A percentile compares a stretch with the other conserved stretches of the same genome.
These are phyloP conservation scores for Trilocha varians DNA, from an alignment of 2,888 invertebrate species.

Conservation along the genomic window DNA sequence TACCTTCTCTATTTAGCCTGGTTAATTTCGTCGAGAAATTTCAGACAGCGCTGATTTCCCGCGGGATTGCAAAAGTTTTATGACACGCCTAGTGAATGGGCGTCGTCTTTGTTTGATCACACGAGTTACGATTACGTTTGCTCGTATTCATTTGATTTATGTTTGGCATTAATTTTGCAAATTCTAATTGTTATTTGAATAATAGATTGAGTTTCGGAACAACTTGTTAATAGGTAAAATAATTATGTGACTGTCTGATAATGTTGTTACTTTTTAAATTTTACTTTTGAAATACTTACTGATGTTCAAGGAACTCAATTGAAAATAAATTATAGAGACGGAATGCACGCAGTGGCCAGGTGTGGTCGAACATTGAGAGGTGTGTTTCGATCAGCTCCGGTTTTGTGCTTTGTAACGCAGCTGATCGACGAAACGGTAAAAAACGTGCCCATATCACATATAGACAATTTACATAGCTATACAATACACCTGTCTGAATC, in stretches of 20 bases:
- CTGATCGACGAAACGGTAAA: not conserved
- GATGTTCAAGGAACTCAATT: not conserved
- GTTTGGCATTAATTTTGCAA: no score
- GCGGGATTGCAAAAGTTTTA: conserved; percentile 21
- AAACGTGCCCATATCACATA: not conserved
- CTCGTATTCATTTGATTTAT: not conserved
- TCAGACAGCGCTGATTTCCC: conserved; percentile 25
- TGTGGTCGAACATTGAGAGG: not conserved
- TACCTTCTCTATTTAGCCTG: conserved; percentile 9
- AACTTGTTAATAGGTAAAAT: no score
- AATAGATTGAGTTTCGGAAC: no score
- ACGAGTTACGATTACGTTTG: conserved; percentile 7
- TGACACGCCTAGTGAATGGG: conserved; percentile 11
- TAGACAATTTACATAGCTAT: not conserved
- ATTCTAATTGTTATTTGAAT: not conserved
- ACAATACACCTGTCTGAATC: not conserved
- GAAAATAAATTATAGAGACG: not conserved
- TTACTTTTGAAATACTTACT: no score
- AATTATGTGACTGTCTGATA: no score
- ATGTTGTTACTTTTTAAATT: no score
- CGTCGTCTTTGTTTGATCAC: conserved; percentile 16
- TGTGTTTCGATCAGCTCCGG: not conserved
- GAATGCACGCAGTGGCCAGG: not conserved
- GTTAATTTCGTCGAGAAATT: conserved; percentile 21
- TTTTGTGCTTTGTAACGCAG: not conserved